Percentiles rank a stretch among this genome's conserved stretches.
phyloP scores from a whole-genome alignment of 2,888 invertebrate species.

The Metallyticus violacea region DNA sequence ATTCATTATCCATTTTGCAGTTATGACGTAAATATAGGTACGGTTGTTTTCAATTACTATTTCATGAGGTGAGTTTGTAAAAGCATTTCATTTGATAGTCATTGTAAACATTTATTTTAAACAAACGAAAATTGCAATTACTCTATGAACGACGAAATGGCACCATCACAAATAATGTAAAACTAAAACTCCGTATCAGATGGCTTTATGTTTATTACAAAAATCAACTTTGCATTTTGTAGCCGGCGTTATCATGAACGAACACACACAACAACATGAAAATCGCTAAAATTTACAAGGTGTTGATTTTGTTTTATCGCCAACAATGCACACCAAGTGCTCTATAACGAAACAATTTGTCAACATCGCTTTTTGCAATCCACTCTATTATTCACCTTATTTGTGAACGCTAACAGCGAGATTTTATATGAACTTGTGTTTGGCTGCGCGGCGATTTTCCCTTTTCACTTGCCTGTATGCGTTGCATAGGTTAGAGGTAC shows the following conservation, averaged over 20 bases:
- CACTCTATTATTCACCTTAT: not conserved
- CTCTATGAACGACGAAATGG: not conserved
- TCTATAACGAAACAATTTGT: not conserved
- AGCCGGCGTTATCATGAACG: too few species aligned
- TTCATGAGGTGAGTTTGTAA: not conserved
- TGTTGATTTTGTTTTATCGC: not conserved
- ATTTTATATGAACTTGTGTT: not conserved
- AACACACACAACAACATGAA: not conserved
- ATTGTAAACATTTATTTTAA: not conserved
- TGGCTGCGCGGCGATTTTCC: not conserved
- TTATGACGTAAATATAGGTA: not conserved
- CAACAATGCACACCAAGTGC: not conserved
- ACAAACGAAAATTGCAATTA: not conserved
- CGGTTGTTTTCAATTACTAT: not conserved
- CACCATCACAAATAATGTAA: not conserved
- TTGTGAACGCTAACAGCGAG: not conserved
- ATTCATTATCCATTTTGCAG: too few species aligned
- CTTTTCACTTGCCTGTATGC: not conserved
- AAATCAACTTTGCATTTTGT: not conserved
- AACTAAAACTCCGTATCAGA: too few species aligned
- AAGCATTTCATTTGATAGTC: not conserved
- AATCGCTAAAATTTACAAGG: not conserved
- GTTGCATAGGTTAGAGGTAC: too few species aligned
- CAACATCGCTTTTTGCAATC: not conserved
- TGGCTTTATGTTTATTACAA: not conserved